Percentiles rank a stretch among this genome's conserved stretches.
Evolutionary conservation across 1,140 invertebrate genomes (phyloP).

Genomic region (Drosophila triauraria): DNA sequence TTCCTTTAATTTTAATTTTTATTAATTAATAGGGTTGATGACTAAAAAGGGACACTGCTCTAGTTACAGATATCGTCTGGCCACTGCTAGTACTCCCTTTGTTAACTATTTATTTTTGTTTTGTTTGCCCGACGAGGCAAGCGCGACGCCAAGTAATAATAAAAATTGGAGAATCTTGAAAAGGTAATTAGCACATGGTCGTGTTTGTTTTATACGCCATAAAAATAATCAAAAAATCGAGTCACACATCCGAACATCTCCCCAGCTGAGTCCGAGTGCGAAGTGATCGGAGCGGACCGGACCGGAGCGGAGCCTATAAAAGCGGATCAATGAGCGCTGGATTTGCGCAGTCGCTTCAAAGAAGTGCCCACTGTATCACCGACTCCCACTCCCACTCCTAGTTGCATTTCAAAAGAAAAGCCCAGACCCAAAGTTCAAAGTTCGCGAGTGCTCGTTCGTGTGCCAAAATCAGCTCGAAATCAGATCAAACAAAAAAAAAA

Average conservation of each 20-base stretch:
- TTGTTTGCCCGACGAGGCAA: slow-evolving; percentile 22
- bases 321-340: slow-evolving; percentile 62
- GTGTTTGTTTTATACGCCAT: slow-evolving; percentile 62
- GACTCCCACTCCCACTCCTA: not conserved
- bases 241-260: slow-evolving; percentile 59
- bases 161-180: slow-evolving; percentile 79
- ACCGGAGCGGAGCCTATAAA: slow-evolving; percentile 61
- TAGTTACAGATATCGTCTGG: slow-evolving; percentile 1
- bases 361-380: slow-evolving; percentile 48
- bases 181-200: slow-evolving; percentile 73
- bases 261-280: slow-evolving; percentile 47
- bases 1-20: too few species aligned
- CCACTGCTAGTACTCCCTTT: not conserved
- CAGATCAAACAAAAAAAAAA: not conserved
- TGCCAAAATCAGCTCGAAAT: slow-evolving; percentile 7
- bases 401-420: not conserved
- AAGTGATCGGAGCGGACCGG: slow-evolving; percentile 25
- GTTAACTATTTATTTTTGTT: slow-evolving; percentile 17
- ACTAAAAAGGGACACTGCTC: slow-evolving; percentile 9
- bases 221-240: slow-evolving; percentile 75
- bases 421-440: not conserved
- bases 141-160: slow-evolving; percentile 41
- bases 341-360: slow-evolving; percentile 58
- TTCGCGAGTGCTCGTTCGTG: slow-evolving; percentile 9
- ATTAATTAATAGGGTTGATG: too few species aligned